Percentiles rank a stretch among this genome's conserved stretches.
These are phyloP conservation scores for Platycercus adscitus DNA, from an alignment of 2,113 vertebrate genomes.

Conservation along the genomic window DNA sequence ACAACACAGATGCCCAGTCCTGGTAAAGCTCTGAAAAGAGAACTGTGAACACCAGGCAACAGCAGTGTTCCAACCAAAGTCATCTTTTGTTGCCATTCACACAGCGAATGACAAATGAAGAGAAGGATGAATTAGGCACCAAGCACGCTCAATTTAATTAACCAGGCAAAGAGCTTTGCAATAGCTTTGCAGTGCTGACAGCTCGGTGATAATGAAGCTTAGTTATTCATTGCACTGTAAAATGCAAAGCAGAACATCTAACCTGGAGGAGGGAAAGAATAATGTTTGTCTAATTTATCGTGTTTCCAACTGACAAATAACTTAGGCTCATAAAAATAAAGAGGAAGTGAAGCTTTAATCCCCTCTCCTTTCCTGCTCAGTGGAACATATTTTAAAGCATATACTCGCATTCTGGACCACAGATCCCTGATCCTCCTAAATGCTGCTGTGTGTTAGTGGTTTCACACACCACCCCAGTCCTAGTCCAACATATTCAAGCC, in stretches of 20 bases:
- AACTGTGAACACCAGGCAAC: neutral
- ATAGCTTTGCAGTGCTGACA: conserved; percentile 48
- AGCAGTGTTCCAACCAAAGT: neutral
- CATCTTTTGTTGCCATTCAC: neutral
- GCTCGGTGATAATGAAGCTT: conserved; percentile 53
- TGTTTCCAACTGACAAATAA: conserved; percentile 66
- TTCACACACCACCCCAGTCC: conserved; percentile 17
- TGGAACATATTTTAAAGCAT: conserved; percentile 46
- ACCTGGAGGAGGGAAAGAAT: conserved; percentile 61
- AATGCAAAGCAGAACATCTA: conserved; percentile 51
- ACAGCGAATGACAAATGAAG: neutral
- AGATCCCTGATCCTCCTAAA: conserved; percentile 30
- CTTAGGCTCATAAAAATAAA: conserved; percentile 22
- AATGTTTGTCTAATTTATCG: conserved; percentile 62
- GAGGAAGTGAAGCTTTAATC: conserved; percentile 61
- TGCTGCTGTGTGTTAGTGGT: conserved; percentile 2
- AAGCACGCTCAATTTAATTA: neutral
- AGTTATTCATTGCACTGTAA: conserved; percentile 32
- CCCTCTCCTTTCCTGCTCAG: conserved; percentile 15
- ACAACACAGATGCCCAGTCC: neutral
- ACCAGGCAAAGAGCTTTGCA: conserved; percentile 5
- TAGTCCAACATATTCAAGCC: conserved; percentile 13
- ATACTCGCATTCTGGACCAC: conserved; percentile 37
- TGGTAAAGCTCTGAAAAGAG: neutral
- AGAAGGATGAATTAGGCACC: neutral